Evolutionary conservation across 2,113 vertebrate genomes (phyloP), one percentile per base, ranked within the genome.

Genomic region (Bufo bufo): DNA sequence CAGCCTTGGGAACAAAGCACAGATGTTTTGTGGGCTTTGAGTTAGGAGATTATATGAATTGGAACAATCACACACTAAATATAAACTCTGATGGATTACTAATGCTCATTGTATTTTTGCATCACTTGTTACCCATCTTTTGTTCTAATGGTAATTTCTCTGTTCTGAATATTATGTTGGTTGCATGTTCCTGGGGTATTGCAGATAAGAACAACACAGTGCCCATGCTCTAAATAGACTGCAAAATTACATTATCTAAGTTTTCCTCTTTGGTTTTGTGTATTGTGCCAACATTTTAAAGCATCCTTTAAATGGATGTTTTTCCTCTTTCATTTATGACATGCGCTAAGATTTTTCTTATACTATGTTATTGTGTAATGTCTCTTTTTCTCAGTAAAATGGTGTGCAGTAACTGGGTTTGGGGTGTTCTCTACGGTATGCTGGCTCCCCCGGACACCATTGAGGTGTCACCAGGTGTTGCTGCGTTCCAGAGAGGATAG

Each of bases 1-100:
- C n/a, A 75, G 84, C 72, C 72, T 85, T 47, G 84, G 72, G 84
- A 77, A 77, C 72, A 85, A 85, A 75, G 59, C 71, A 63, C 84
- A 85, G 84, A 85, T 85, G 84, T 85, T 85, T 83, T 49, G 71
- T 75, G 84, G 58, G 72, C 71, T 85, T 85, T 77, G 72, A 77
- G 56, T 61, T 47, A 85, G 84, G 59, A 77, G 52, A 85, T 85
- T 77, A 85, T 59, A 77, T 61, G 82, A 84, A 71, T 84, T 52
- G n/a, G 33, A 75, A 61, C 52, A 77, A 72, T 85, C 52, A 61
- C 84, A 49, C 20, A 33, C 72, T 85, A 85, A 77, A 85, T 74
- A 77, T 85, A 77, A 77, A 85, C 74, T 61, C 52, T 23, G 19
- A 77, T 45, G 69, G 72, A 72, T 74, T 77, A 59, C 45, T 77